Evolutionary conservation across 1,140 invertebrate species (phyloP).

Genomic region (Drosophila orena): DNA sequence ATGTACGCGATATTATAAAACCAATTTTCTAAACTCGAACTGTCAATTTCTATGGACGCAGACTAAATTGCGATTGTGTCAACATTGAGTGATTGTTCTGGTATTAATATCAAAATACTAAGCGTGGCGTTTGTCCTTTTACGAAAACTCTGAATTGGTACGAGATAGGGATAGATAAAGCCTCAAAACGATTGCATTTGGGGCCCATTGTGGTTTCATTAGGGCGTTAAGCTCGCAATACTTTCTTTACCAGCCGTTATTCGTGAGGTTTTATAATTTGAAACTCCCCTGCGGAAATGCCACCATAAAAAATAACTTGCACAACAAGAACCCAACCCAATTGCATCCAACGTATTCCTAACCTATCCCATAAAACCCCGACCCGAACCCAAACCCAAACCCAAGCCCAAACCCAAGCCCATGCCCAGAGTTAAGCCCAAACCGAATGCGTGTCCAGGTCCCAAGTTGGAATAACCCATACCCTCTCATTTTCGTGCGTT

Average conservation of each 20-base stretch:
- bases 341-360: slow-evolving; percentile 26
- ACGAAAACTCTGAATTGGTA: neutral
- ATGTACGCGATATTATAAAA: slow-evolving; percentile 19
- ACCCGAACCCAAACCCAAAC: slow-evolving; percentile 17
- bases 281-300: slow-evolving; percentile 48
- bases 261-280: slow-evolving; percentile 27
- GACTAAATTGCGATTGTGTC: slow-evolving; percentile 13
- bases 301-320: slow-evolving; percentile 49
- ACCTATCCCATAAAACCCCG: slow-evolving; percentile 39
- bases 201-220: slow-evolving; percentile 52
- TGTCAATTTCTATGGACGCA: slow-evolving; percentile 33
- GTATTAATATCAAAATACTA: slow-evolving; percentile 39
- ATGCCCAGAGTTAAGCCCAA: slow-evolving; percentile 12
- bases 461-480: slow-evolving; percentile 40
- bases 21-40: slow-evolving; percentile 31
- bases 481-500: slow-evolving; percentile 4
- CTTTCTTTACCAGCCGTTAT: neutral
- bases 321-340: slow-evolving; percentile 27
- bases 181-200: slow-evolving; percentile 21
- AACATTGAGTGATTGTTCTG: slow-evolving; percentile 25
- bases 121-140: slow-evolving; percentile 10
- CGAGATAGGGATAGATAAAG: slow-evolving; percentile 12
- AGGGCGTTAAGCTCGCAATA: slow-evolving; percentile 9
- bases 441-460: slow-evolving; percentile 38
- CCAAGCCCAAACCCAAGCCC: slow-evolving; percentile 13